Evolutionary conservation across 2,113 vertebrate species (phyloP), one percentile per base, ranked within the genome.

Genomic region (Leucopsar rothschildi): DNA sequence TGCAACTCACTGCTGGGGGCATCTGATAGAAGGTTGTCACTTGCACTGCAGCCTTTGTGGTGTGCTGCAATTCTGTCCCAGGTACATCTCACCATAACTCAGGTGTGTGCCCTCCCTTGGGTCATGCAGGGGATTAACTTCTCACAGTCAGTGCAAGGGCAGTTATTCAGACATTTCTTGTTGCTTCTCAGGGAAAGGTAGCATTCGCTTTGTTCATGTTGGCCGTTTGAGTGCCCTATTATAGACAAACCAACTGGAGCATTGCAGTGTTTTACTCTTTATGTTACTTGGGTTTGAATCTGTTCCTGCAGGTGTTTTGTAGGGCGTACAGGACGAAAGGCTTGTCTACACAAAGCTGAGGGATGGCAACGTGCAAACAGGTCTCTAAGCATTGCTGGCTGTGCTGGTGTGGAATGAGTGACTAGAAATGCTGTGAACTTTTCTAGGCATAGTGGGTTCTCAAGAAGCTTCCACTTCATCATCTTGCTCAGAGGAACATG

Each of bases 401-500:
- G 0, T 53, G 56, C 42, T 72, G 42, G 15, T 65, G 25, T 61
- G 60, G 42, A 63, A 40, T 14, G n/a, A 69, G 27, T 72, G 35
- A 35, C 64, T n/a, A 29, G 45, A 88, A 91, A 55, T 66, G n/a
- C 4, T 10, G 3, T 23, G 25, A 57, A 15, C 12, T 70, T 76
- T 49, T 63, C 21, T 64, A 65, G 55, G 50, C 28, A 33, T 33
- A 31, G 10, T 12, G 45, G 2, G 11, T 56, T 44, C 14, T 72
- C 52, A 59, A 16, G 45, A 68, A 75, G 22, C 45, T 95, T 82
- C 39, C 7, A 7, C 37, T 63, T 35, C 56, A 35, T 70, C 16
- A 2, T 70, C n/a, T 70, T 61, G 28, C 65, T 89, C 8, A 3
- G 27, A 81, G 55, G 18, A 75, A 42, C 0, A 0, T 21, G 14